Evolutionary conservation across 1,140 invertebrate species (phyloP).

Genomic region (Rhizoglyphus robini): DNA sequence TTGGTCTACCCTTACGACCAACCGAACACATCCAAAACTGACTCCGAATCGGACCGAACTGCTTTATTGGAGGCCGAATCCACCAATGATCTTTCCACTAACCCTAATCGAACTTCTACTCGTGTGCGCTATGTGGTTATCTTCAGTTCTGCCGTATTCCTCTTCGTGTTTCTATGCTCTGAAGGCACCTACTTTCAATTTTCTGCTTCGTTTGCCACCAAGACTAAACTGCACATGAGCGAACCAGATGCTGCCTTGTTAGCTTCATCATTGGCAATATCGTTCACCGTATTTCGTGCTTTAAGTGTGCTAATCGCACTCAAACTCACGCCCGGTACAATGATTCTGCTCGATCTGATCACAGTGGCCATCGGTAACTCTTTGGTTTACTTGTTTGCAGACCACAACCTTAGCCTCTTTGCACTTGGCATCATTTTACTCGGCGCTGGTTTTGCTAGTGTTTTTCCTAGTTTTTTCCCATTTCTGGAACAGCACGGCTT

Average conservation of each 20-base stretch:
- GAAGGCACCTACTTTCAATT: conserved; percentile 17
- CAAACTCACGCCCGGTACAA: conserved; percentile 1
- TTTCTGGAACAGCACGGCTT: conserved; percentile 13
- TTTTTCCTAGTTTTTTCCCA: conserved; percentile 8
- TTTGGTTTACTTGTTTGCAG: background rate
- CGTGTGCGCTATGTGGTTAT: background rate
- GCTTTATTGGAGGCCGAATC: background rate
- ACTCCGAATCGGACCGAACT: background rate
- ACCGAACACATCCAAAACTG: background rate
- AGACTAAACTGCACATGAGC: conserved; percentile 5
- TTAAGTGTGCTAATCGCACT: conserved; percentile 16
- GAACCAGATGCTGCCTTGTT: conserved; percentile 18
- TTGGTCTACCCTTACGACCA: background rate
- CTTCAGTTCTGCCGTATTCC: background rate
- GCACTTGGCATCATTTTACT: conserved; percentile 16
- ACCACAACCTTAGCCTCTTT: background rate
- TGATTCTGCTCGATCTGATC: conserved; percentile 13
- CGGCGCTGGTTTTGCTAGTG: background rate
- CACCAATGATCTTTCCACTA: background rate
- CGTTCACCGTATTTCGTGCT: conserved; percentile 15
- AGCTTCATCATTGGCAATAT: conserved; percentile 12
- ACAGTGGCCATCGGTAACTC: background rate
- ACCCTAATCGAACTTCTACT: background rate
- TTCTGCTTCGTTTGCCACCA: conserved; percentile 15
- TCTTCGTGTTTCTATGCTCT: background rate